phyloP scores from a whole-genome alignment of 1,140 invertebrate species.

The Mizuhopecten yessoensis region DNA sequence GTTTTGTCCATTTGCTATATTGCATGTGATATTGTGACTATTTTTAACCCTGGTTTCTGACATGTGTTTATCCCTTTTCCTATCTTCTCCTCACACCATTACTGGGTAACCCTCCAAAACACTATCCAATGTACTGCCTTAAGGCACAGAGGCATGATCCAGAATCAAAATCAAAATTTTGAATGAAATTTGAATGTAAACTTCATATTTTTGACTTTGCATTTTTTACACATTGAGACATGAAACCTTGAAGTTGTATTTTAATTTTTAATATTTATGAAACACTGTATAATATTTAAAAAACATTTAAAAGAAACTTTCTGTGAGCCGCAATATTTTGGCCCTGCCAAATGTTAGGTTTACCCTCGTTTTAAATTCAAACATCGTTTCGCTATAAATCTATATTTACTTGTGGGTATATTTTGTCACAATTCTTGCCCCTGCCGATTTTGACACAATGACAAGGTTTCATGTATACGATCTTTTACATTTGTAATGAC shows the following conservation, averaged over 20 bases:
- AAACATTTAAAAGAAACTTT: too few species aligned
- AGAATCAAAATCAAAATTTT: background rate
- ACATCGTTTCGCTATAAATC: too few species aligned
- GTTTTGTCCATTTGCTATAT: background rate
- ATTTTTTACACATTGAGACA: background rate
- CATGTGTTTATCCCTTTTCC: background rate
- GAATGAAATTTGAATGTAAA: conserved; percentile 5
- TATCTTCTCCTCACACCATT: background rate
- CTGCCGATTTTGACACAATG: too few species aligned
- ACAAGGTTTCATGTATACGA: background rate
- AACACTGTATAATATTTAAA: background rate
- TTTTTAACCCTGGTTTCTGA: background rate
- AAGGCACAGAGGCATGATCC: background rate
- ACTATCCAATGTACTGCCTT: background rate
- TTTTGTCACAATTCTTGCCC: too few species aligned
- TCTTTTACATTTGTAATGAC: background rate
- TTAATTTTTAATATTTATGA: too few species aligned
- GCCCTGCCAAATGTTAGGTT: too few species aligned
- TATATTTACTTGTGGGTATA: too few species aligned
- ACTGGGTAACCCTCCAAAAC: background rate
- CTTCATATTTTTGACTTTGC: background rate
- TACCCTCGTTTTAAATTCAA: too few species aligned
- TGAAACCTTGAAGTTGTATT: background rate
- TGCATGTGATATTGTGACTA: conserved; percentile 26
- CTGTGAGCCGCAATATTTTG: too few species aligned